Evolutionary conservation across 2,888 invertebrate genomes (phyloP).

Genomic region (Vannuccia rotundouncinata): DNA sequence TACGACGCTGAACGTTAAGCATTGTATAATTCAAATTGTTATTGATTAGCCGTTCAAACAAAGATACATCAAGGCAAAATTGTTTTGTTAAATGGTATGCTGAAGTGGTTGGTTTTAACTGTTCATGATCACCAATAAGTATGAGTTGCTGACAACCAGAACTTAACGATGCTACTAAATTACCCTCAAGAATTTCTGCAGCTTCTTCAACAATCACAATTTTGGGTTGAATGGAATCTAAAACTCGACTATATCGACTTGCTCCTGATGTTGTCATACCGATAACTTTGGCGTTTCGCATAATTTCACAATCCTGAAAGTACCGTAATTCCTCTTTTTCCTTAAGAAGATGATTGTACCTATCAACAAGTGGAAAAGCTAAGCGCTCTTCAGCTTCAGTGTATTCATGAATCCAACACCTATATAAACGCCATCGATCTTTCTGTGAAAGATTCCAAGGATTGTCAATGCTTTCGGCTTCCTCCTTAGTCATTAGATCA

Average conservation of each 20-base stretch:
- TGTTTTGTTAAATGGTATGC: conserved; percentile 24
- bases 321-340: conserved; percentile 41
- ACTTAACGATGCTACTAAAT: conserved; percentile 71
- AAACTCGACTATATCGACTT: conserved; percentile 46
- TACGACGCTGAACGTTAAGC: conserved; percentile 37
- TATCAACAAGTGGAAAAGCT: conserved; percentile 38
- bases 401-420: conserved; percentile 49
- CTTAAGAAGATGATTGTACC: conserved; percentile 41
- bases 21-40: conserved; percentile 34
- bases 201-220: conserved; percentile 72
- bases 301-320: conserved; percentile 45
- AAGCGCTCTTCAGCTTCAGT: not conserved
- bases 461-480: conserved; percentile 43
- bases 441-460: conserved; percentile 46
- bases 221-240: conserved; percentile 49
- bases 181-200: conserved; percentile 76
- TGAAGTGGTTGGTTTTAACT: conserved; percentile 21
- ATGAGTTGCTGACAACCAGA: conserved; percentile 68
- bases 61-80: conserved; percentile 33
- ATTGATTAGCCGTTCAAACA: conserved; percentile 38
- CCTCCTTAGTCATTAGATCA: conserved; percentile 44
- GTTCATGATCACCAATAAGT: conserved; percentile 38
- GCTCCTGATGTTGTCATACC: conserved; percentile 54
- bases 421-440: conserved; percentile 58
- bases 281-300: conserved; percentile 45